Evolutionary conservation across 2,888 invertebrate genomes (phyloP).

Genomic region (Seira musarum): DNA sequence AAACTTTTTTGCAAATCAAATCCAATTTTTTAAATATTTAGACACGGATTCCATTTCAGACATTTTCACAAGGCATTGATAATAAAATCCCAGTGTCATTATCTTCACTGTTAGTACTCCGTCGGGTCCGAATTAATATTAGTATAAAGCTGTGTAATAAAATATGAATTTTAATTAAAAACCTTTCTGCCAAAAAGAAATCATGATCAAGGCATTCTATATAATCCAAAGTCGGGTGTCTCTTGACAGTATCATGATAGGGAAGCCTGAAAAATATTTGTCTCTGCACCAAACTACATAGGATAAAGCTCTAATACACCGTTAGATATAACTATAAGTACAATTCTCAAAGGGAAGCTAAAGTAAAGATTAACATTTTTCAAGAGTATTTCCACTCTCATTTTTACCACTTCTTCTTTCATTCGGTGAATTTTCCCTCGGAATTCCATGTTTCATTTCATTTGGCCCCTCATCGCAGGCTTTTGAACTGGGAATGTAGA

Average conservation of each 20-base stretch:
- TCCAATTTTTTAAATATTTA: no score
- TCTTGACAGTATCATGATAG: neutral
- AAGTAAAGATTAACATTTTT: neutral
- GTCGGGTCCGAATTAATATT: conserved; percentile 31
- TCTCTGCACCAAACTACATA: no score
- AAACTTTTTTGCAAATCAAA: no score
- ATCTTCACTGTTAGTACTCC: conserved; percentile 4
- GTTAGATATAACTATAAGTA: no score
- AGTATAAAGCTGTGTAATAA: conserved; percentile 28
- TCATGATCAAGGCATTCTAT: neutral
- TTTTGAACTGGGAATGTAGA: neutral
- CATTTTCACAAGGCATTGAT: no score
- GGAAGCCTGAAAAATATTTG: no score
- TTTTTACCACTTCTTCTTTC: neutral
- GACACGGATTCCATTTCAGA: no score
- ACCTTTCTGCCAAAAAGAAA: conserved; percentile 24
- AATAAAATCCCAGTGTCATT: neutral
- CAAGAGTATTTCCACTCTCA: neutral
- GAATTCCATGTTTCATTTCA: neutral
- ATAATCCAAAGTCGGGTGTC: neutral
- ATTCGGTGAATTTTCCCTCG: neutral
- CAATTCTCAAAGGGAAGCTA: neutral
- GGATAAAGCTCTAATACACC: no score
- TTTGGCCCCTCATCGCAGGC: conserved; percentile 15
- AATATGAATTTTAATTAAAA: conserved; percentile 46